phyloP scores from a whole-genome alignment of 2,113 vertebrate genomes.

The Alligator mississippiensis region DNA sequence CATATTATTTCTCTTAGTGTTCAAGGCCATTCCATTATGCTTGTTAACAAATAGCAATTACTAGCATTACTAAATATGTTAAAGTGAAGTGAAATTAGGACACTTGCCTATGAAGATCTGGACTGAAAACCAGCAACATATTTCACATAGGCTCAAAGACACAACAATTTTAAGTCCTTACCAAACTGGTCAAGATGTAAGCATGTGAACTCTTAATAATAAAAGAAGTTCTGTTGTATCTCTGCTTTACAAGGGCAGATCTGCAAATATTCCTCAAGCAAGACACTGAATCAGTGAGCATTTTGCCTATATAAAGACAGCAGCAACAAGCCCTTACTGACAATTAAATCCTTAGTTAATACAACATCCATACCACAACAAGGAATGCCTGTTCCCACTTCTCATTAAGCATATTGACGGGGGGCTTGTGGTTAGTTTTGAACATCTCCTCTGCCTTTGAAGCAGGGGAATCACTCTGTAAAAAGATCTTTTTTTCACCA shows the following conservation, averaged over 20 bases:
- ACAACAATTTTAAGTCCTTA: no score
- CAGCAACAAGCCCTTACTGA: neutral
- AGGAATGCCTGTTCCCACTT: neutral
- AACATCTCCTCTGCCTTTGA: neutral
- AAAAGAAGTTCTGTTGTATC: neutral
- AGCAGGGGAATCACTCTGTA: neutral
- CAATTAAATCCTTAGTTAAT: neutral
- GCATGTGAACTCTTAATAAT: neutral
- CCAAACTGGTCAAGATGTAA: neutral
- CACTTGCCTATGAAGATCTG: no score
- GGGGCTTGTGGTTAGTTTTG: neutral
- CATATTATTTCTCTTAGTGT: no score
- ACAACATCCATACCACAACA: rapidly evolving
- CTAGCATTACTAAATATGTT: no score
- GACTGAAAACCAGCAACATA: no score
- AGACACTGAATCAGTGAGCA: neutral
- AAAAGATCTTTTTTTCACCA: neutral
- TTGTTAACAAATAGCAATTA: no score
- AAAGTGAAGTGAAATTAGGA: no score
- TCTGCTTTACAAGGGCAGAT: neutral
- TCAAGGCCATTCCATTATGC: no score
- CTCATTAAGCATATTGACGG: neutral
- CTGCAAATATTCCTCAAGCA: neutral
- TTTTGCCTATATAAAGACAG: neutral
- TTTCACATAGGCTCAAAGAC: no score